Evolutionary conservation across 2,113 vertebrate genomes (phyloP).

Genomic region (Triplophysa siluroides): DNA sequence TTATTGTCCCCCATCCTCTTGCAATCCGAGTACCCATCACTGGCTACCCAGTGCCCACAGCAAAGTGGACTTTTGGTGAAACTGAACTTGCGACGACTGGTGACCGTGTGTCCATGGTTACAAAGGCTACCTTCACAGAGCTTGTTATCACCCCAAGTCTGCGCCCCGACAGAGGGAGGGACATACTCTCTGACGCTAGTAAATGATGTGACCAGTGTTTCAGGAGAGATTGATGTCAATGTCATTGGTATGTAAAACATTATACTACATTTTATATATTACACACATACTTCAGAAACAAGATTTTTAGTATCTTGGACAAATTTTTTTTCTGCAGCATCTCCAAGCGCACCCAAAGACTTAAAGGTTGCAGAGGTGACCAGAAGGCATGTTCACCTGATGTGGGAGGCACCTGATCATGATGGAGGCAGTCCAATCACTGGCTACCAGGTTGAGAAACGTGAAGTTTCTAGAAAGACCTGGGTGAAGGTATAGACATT

Average conservation of each 20-base stretch:
- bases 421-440: conserved; percentile 95
- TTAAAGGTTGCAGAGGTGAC: conserved; percentile 89
- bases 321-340: conserved; percentile 73
- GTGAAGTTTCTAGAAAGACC: conserved; percentile 90
- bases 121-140: conserved; percentile 83
- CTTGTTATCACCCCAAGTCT: conserved; percentile 88
- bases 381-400: conserved; percentile 85
- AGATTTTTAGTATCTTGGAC: neutral
- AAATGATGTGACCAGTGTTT: conserved; percentile 85
- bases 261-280: neutral
- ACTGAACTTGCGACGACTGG: conserved; percentile 78
- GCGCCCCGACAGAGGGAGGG: conserved; percentile 93
- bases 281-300: neutral
- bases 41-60: conserved; percentile 88
- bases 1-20: conserved; percentile 91
- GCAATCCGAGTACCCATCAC: conserved; percentile 88
- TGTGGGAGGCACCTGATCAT: conserved; percentile 94
- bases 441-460: conserved; percentile 92
- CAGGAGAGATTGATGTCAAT: conserved; percentile 93
- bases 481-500: conserved; percentile 87
- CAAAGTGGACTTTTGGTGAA: conserved; percentile 87
- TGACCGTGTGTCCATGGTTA: conserved; percentile 83
- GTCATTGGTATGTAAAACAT: conserved; percentile 86
- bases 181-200: conserved; percentile 85
- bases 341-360: conserved; percentile 91